A percentile compares a stretch with the other conserved stretches of the same genome.
Conservation (phyloP, 2,888 invertebrate species). For the Synergus japonicus region DNA sequence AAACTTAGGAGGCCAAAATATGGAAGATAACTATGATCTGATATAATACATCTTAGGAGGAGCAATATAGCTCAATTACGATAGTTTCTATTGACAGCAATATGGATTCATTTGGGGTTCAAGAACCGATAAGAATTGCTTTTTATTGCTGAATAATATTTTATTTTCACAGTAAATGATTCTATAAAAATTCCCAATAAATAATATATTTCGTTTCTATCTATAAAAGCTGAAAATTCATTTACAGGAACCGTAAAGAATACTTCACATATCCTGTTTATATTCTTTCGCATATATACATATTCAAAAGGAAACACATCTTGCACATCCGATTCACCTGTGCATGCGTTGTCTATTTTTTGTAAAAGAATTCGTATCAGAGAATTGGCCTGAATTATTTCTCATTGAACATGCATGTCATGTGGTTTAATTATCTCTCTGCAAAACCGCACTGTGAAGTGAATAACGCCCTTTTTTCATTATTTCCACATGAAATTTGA, state of each 20-base stretch:
- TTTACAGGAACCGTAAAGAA: too few species aligned
- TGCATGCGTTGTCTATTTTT: not conserved
- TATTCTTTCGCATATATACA: not conserved
- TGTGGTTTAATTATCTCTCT: conserved; percentile 31
- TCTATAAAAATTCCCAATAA: too few species aligned
- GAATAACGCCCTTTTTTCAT: too few species aligned
- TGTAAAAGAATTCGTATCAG: not conserved
- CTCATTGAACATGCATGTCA: conserved; percentile 12
- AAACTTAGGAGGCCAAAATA: conserved; percentile 21
- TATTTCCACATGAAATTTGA: too few species aligned
- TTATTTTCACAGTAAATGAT: too few species aligned
- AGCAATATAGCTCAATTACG: conserved; percentile 11
- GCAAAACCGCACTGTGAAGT: too few species aligned
- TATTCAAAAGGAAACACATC: not conserved
- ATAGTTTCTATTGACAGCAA: not conserved
- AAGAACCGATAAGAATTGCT: not conserved
- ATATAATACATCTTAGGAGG: conserved; percentile 1
- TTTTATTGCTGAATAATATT: too few species aligned
- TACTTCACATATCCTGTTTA: not conserved
- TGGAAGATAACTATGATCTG: conserved; percentile 27
- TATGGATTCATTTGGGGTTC: not conserved
- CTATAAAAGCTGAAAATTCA: too few species aligned
- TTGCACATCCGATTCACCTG: not conserved
- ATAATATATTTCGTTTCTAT: too few species aligned
- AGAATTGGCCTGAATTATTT: not conserved